These are phyloP conservation scores for Drosophila koepferae DNA, from an alignment of 2,888 invertebrate genomes.

Conservation along the genomic window DNA sequence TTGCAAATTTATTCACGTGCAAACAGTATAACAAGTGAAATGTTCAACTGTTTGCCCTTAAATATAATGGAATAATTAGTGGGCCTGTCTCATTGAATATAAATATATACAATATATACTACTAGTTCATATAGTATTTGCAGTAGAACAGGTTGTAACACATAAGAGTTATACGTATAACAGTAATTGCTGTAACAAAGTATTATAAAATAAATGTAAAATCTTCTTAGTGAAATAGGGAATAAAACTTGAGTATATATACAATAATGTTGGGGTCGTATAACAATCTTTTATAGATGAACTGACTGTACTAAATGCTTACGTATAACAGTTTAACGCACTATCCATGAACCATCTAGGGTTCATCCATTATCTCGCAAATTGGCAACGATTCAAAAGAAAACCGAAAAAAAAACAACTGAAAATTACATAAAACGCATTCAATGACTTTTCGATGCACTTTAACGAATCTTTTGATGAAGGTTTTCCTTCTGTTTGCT, in stretches of 20 bases:
- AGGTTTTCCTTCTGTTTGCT: slow-evolving; percentile 21
- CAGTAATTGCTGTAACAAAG: background rate
- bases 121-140: slow-evolving; percentile 10
- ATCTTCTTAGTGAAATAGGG: background rate
- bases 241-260: background rate
- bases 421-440: slow-evolving; percentile 47
- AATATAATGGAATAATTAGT: background rate
- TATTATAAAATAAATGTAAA: background rate
- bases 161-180: background rate
- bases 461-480: slow-evolving; percentile 26
- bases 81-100: background rate
- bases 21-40: background rate
- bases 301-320: background rate
- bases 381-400: slow-evolving; percentile 44
- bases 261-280: background rate
- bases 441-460: slow-evolving; percentile 47
- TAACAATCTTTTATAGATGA: background rate
- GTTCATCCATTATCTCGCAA: slow-evolving; percentile 23
- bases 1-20: background rate
- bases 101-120: slow-evolving; percentile 3
- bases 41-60: background rate
- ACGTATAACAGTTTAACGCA: slow-evolving; percentile 31
- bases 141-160: no score
- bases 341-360: slow-evolving; percentile 16
- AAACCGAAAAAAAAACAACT: slow-evolving; percentile 27